phyloP scores from a whole-genome alignment of 1,140 invertebrate species.

The Orius insidiosus region DNA sequence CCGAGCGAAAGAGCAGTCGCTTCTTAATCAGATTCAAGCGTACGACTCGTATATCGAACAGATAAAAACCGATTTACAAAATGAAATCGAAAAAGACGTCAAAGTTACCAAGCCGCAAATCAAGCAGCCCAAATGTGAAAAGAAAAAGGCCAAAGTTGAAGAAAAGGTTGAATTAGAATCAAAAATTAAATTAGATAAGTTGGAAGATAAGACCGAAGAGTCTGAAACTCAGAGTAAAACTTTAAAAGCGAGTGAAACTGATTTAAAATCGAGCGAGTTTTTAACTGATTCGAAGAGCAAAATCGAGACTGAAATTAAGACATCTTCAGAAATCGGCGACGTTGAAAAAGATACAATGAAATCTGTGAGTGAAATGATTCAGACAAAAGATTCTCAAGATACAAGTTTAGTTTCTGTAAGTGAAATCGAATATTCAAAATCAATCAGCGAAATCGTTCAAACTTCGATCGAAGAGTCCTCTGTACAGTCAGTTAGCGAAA shows the following conservation, averaged over 20 bases:
- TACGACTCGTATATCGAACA: constrained; percentile 33
- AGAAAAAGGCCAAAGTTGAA: constrained; percentile 12
- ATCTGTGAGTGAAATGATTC: too few relatives aligned
- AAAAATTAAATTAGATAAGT: too few relatives aligned
- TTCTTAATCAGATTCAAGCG: constrained; percentile 36
- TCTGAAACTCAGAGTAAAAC: not conserved
- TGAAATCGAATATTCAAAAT: too few relatives aligned
- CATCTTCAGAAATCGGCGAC: too few relatives aligned
- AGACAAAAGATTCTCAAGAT: too few relatives aligned
- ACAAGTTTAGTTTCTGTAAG: too few relatives aligned
- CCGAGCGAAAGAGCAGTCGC: constrained; percentile 31
- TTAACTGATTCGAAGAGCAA: not conserved
- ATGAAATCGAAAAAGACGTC: constrained; percentile 25
- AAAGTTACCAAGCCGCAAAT: constrained; percentile 30
- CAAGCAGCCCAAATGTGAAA: constrained; percentile 28
- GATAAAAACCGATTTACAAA: constrained; percentile 27
- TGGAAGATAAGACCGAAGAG: not conserved
- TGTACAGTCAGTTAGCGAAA: too few relatives aligned
- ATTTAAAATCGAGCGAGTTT: not conserved
- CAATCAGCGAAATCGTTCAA: too few relatives aligned
- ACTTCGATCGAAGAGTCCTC: too few relatives aligned
- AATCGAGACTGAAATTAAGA: too few relatives aligned
- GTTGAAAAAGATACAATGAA: too few relatives aligned
- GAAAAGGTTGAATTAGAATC: not conserved
- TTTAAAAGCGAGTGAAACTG: not conserved